A percentile compares a stretch with the other conserved stretches of the same genome.
These are phyloP conservation scores for Microchirus variegatus DNA, from an alignment of 2,797 vertebrate genomes.

Conservation along the genomic window DNA sequence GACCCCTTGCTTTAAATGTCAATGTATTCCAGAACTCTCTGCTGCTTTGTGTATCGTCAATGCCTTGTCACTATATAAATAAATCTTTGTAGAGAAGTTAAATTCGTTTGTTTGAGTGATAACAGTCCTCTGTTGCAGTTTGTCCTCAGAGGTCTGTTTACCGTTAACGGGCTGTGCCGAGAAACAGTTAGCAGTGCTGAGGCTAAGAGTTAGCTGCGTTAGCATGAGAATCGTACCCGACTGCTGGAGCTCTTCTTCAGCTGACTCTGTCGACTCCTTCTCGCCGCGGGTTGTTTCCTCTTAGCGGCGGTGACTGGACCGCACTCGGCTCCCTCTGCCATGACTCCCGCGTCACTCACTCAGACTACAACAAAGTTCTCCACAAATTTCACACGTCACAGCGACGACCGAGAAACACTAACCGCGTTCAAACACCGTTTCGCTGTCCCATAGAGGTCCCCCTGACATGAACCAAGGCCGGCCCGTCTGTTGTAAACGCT, in stretches of 20 bases:
- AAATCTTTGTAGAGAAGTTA: no score
- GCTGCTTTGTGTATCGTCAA: no score
- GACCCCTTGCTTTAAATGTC: no score
- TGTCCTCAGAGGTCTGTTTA: no score
- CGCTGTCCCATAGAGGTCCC: neutral
- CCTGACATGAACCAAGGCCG: neutral
- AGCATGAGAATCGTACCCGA: slow-evolving; percentile 40
- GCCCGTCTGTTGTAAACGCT: neutral
- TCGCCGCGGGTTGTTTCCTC: slow-evolving; percentile 43
- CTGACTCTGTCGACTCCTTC: slow-evolving; percentile 48
- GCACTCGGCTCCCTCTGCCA: slow-evolving; percentile 56
- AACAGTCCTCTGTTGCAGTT: no score
- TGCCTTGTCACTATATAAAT: no score
- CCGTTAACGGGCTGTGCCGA: slow-evolving; percentile 23
- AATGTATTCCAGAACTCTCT: no score
- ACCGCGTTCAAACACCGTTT: neutral
- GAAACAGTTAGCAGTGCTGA: slow-evolving; percentile 27
- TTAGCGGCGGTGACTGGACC: slow-evolving; percentile 12
- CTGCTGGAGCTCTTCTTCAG: slow-evolving; percentile 35
- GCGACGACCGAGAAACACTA: neutral
- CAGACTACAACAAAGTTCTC: fast-evolving
- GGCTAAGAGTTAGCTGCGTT: slow-evolving; percentile 19
- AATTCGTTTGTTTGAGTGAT: no score
- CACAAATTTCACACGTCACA: neutral
- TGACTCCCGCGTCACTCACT: slow-evolving; percentile 5